Evolutionary conservation across 2,113 vertebrate genomes (phyloP), one percentile per base, ranked within the genome.

Genomic region (Oreochromis tanganicae): DNA sequence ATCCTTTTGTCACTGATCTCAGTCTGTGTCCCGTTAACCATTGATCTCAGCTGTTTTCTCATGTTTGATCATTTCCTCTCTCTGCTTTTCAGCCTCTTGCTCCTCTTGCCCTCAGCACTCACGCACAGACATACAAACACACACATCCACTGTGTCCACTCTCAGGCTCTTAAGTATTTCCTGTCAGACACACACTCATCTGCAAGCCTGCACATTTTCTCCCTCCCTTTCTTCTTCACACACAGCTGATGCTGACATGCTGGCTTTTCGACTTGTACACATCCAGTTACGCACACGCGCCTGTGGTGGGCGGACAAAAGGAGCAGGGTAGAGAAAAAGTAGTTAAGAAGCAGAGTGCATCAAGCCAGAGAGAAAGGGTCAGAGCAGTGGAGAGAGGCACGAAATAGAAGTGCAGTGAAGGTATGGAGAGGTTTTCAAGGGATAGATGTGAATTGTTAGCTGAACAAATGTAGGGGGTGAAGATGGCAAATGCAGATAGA

Each of bases 31-130:
- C 87, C 80, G 32, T 87, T 87, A 82, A 88, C 63, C 86, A 83
- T 85, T 89, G 91, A 93, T 90, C 82, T 91, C 56, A 80, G 86
- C 81, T 91, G 83, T 88, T 93, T 91, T 83, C 86, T 71, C 82
- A 89, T 38, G 43, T 90, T 91, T 91, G 87, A 89, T 85, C 85
- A 34, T 86, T 82, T 84, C 85, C 78, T 55, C 63, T 81, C 63
- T 52, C 50, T 57, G 78, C 55, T 81, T 50, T 79, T 80, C n/a
- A 88, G 56, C 78, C 41, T 43, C 16, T 21, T 81, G 34, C 36
- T 73, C 68, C 54, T 19, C 12, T 61, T 87, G 63, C 80, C 71
- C 46, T 85, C 41, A 36, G 36, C 56, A 68, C 54, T 19, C 50
- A 21, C 5, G 5, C 13, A 48, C 81, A 32, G 32, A 80, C 9